Percentiles rank a stretch among this genome's conserved stretches.
phyloP scores from a whole-genome alignment of 2,113 vertebrate genomes.

The Raja brachyura region DNA sequence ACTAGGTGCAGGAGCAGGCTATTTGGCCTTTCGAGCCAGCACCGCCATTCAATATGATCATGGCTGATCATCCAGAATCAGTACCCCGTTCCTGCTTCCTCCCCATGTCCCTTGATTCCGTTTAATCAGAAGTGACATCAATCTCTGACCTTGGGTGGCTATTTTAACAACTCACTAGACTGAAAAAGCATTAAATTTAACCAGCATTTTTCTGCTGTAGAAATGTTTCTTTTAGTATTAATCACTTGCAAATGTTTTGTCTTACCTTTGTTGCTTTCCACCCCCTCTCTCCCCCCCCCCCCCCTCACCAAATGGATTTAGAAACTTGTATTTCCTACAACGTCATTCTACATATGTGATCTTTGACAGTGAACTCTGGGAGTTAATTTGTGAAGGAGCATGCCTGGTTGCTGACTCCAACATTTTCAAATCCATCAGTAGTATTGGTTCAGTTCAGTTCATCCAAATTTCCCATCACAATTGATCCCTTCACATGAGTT shows the following conservation, averaged over 20 bases:
- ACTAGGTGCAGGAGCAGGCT: too few relatives aligned
- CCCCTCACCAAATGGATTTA: not conserved
- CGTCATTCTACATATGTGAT: not conserved
- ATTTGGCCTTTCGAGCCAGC: too few relatives aligned
- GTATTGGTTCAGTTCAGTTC: not conserved
- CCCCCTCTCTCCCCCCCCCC: too few relatives aligned
- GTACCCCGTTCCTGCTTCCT: too few relatives aligned
- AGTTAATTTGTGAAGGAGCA: not conserved
- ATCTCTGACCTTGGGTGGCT: not conserved
- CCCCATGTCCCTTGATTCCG: too few relatives aligned
- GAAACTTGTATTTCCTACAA: not conserved
- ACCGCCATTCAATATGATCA: too few relatives aligned
- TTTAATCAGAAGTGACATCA: not conserved
- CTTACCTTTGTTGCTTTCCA: not conserved
- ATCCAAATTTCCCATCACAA: not conserved
- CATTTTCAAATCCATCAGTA: too few relatives aligned
- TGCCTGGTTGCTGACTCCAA: not conserved
- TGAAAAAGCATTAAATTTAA: not conserved
- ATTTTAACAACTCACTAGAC: not conserved
- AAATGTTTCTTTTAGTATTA: not conserved
- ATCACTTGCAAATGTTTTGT: not conserved
- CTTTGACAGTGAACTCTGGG: not conserved
- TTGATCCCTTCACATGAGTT: too few relatives aligned
- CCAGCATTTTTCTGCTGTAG: not conserved
- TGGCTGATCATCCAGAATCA: too few relatives aligned